Evolutionary conservation across 2,113 vertebrate species (phyloP).

Genomic region (Ranitomeya variabilis): DNA sequence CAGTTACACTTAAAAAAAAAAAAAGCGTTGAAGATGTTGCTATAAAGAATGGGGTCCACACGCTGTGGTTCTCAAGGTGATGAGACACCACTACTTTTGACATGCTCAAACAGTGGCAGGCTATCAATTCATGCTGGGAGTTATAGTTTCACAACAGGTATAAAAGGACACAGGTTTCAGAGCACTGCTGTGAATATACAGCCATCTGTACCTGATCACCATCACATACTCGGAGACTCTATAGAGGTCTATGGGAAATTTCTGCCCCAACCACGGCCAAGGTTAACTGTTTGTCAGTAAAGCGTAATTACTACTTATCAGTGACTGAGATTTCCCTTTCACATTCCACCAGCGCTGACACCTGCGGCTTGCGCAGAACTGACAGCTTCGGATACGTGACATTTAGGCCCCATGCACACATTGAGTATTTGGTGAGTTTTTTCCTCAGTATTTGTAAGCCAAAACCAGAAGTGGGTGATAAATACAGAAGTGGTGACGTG

Average conservation of each 20-base stretch:
- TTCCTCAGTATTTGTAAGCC: too few species aligned
- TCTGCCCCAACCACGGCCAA: background rate
- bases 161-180: background rate
- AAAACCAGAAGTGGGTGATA: too few species aligned
- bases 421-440: too few species aligned
- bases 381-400: too few species aligned
- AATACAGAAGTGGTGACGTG: too few species aligned
- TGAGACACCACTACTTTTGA: background rate
- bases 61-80: background rate
- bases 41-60: too few species aligned
- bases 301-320: background rate
- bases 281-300: background rate
- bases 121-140: background rate
- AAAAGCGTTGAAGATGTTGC: too few species aligned
- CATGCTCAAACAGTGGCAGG: background rate
- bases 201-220: background rate
- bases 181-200: background rate
- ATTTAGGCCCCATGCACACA: too few species aligned
- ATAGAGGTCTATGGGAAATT: background rate
- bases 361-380: background rate
- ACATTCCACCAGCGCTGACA: background rate
- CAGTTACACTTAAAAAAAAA: too few species aligned
- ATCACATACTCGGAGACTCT: background rate
- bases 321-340: background rate
- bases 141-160: background rate